Conservation (phyloP, 2,797 vertebrate species). For the Vespertilio murinus region DNA sequence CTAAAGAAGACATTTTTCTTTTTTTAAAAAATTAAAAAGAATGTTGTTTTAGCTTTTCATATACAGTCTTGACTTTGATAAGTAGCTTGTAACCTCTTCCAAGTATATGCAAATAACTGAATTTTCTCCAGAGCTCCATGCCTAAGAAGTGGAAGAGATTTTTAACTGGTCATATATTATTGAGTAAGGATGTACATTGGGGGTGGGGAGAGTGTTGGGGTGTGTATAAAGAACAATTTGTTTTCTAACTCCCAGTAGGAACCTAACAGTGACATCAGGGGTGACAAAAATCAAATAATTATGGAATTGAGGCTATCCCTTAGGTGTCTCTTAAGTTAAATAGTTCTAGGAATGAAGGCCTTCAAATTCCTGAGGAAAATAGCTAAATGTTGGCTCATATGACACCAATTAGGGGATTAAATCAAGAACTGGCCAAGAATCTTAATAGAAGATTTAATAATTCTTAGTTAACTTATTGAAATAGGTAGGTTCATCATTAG, state of each 20-base stretch:
- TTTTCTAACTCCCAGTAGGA: background rate
- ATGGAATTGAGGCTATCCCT: background rate
- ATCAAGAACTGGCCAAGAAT: conserved; percentile 11
- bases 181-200: background rate
- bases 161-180: background rate
- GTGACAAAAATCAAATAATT: background rate
- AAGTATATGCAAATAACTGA: conserved; percentile 9
- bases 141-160: background rate
- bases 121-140: conserved; percentile 8
- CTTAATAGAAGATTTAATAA: conserved; percentile 37
- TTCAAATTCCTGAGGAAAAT: conserved; percentile 18
- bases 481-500: background rate
- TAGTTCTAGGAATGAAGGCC: background rate
- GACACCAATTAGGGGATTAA: background rate
- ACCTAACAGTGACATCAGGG: background rate
- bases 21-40: background rate
- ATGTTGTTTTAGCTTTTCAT: conserved; percentile 25
- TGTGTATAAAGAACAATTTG: background rate
- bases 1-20: background rate
- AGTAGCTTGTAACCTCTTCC: conserved; percentile 28
- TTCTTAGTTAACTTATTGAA: background rate
- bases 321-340: conserved; percentile 7
- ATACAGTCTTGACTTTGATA: conserved; percentile 37
- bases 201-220: accelerated
- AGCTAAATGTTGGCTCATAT: background rate